phyloP scores from a whole-genome alignment of 2,797 vertebrate species.

The Ptychobarbus kaznakovi region DNA sequence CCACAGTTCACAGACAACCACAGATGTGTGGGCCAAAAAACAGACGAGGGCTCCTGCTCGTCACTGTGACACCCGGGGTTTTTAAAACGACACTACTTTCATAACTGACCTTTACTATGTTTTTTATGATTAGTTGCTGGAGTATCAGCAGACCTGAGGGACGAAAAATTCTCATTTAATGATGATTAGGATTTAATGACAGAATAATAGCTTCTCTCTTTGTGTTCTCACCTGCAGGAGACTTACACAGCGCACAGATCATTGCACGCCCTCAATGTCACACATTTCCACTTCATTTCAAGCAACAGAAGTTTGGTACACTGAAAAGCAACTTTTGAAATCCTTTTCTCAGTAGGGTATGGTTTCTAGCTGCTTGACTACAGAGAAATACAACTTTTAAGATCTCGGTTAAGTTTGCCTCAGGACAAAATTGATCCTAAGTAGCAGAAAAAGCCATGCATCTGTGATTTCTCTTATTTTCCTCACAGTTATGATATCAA shows the following conservation, averaged over 20 bases:
- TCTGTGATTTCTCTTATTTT: constrained; percentile 19
- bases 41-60: background rate
- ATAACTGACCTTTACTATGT: constrained; percentile 72
- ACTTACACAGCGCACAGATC: constrained; percentile 48
- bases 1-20: constrained; percentile 5
- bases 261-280: constrained; percentile 47
- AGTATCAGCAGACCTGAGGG: constrained; percentile 68
- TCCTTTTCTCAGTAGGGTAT: background rate
- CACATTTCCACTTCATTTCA: constrained; percentile 37
- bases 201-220: constrained; percentile 73
- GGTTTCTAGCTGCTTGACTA: constrained; percentile 4
- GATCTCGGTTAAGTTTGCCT: constrained; percentile 15
- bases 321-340: background rate
- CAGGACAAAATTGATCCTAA: background rate
- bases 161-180: constrained; percentile 75
- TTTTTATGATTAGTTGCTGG: constrained; percentile 71
- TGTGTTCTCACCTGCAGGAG: constrained; percentile 62
- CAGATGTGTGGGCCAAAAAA: constrained; percentile 12
- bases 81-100: constrained; percentile 63
- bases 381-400: background rate
- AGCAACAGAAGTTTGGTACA: background rate
- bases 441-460: constrained; percentile 3
- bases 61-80: constrained; percentile 37
- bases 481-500: constrained; percentile 1
- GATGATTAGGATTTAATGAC: constrained; percentile 81